phyloP scores from a whole-genome alignment of 2,888 invertebrate species.

The Acleris literana region DNA sequence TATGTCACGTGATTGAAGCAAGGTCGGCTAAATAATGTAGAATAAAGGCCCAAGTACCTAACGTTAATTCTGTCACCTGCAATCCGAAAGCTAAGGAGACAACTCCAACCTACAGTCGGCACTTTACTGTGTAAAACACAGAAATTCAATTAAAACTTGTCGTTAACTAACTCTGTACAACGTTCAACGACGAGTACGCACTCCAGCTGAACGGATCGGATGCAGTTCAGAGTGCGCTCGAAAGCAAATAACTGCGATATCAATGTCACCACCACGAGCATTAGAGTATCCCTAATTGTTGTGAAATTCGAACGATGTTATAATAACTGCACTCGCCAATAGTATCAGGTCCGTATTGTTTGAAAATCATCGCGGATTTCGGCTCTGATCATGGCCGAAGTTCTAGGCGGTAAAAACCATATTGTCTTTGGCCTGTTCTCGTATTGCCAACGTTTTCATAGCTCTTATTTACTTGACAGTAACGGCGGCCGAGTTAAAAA shows the following conservation, averaged over 20 bases:
- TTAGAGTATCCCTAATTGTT: background rate
- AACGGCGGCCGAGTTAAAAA: no score
- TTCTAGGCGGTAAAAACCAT: no score
- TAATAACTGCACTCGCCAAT: no score
- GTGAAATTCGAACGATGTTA: no score
- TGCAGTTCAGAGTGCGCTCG: constrained; percentile 16
- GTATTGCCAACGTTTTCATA: no score
- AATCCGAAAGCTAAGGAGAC: constrained; percentile 25
- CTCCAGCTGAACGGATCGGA: constrained; percentile 19
- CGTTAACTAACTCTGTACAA: constrained; percentile 32
- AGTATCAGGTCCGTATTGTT: no score
- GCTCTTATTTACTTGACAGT: no score
- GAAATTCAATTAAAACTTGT: constrained; percentile 37
- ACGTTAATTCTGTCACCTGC: constrained; percentile 25
- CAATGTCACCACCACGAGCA: background rate
- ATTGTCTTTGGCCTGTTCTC: no score
- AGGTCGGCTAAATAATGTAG: no score
- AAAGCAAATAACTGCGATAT: constrained; percentile 10
- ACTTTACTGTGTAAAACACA: constrained; percentile 29
- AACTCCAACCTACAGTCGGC: constrained; percentile 21
- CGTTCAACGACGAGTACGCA: constrained; percentile 25
- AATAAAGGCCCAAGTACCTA: background rate
- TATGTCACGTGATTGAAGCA: no score
- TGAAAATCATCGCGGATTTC: no score
- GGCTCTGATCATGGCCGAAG: no score